These are phyloP conservation scores for Hippasteria phrygiana DNA, from an alignment of 53 echinoderm and acorn worm species.

Conservation along the genomic window DNA sequence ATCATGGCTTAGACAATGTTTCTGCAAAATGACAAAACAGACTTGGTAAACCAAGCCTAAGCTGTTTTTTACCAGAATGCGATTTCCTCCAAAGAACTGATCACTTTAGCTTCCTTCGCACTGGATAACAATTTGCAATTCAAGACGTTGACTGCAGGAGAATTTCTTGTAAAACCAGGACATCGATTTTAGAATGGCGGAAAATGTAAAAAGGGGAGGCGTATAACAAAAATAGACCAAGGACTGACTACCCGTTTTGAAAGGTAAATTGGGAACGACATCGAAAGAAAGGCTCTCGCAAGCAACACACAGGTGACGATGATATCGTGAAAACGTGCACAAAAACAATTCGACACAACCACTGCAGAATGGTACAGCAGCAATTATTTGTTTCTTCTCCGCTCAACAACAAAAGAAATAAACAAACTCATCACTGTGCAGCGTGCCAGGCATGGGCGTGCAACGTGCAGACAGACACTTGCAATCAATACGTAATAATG, in stretches of 20 bases:
- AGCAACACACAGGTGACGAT: constrained; percentile 28
- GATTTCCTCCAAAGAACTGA: background rate
- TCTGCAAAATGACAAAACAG: background rate
- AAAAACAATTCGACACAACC: background rate
- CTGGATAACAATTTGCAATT: too few species aligned
- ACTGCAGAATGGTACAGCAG: background rate
- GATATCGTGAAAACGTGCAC: constrained; percentile 41
- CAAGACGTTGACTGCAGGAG: too few species aligned
- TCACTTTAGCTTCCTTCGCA: too few species aligned
- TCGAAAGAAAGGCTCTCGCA: constrained; percentile 55
- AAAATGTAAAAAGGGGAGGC: background rate
- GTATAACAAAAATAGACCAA: background rate
- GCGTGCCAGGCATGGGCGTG: constrained; percentile 1
- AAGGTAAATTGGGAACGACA: constrained; percentile 29
- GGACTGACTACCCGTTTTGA: background rate
- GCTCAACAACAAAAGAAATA: background rate
- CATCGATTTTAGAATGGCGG: too few species aligned
- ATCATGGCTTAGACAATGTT: background rate
- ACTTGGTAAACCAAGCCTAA: too few species aligned
- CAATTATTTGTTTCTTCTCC: background rate
- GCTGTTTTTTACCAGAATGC: too few species aligned
- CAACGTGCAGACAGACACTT: constrained; percentile 50
- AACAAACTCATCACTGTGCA: constrained; percentile 17
- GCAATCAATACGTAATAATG: constrained; percentile 1
- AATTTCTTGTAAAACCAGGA: too few species aligned